Percentiles rank a stretch among this genome's conserved stretches.
Conservation (phyloP, 2,797 vertebrate species). For the Orestias chungarensis region DNA sequence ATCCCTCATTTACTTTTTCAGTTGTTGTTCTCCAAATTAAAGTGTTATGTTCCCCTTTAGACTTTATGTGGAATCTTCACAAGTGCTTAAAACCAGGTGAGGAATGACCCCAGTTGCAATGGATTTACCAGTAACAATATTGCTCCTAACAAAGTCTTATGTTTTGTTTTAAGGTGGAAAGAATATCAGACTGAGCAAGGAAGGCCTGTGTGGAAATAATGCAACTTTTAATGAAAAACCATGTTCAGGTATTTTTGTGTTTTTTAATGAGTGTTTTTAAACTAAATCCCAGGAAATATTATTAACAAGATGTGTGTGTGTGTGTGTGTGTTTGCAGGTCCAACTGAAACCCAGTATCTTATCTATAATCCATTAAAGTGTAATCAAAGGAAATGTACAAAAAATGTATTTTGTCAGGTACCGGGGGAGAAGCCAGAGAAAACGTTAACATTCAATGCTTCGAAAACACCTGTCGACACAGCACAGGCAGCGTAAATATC, state of each 20-base stretch:
- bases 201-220: fast-evolving
- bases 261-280: background rate
- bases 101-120: background rate
- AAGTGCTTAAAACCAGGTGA: background rate
- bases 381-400: background rate
- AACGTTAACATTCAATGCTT: fast-evolving
- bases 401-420: background rate
- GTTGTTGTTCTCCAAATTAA: background rate
- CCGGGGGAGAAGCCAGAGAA: background rate
- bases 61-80: background rate
- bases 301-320: background rate
- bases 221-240: fast-evolving
- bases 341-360: background rate
- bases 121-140: background rate
- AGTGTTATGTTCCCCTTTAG: background rate
- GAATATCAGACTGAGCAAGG: background rate
- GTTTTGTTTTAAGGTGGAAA: fast-evolving
- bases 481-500: constrained; percentile 25
- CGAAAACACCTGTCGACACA: fast-evolving
- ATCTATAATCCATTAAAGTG: background rate
- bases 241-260: background rate
- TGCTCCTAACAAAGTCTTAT: constrained; percentile 1
- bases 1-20: background rate
- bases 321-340: background rate
- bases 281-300: background rate